Evolutionary conservation across 2,113 vertebrate species (phyloP).

Genomic region (Cichladusa arquata): DNA sequence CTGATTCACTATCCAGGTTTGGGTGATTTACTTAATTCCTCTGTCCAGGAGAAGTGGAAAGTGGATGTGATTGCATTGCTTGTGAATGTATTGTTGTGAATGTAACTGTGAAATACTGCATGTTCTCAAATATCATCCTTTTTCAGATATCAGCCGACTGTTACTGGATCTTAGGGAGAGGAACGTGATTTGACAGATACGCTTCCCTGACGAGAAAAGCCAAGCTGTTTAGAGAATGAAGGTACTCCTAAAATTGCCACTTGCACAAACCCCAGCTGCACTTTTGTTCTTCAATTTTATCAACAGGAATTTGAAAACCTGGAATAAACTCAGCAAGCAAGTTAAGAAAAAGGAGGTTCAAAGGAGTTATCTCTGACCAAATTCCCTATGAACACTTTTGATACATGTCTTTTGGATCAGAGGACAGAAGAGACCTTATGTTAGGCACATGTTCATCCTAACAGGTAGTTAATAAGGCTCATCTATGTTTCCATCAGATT

Average conservation of each 20-base stretch:
- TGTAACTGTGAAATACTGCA: neutral
- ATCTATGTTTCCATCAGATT: neutral
- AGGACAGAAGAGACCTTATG: neutral
- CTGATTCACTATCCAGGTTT: accelerated
- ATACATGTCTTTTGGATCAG: neutral
- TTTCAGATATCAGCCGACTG: neutral
- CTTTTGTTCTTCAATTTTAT: constrained; percentile 38
- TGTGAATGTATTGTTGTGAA: neutral
- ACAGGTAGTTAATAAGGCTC: neutral
- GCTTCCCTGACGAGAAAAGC: neutral
- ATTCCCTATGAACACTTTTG: neutral
- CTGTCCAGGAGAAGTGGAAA: neutral
- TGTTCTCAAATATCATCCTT: neutral
- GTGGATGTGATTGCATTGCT: neutral
- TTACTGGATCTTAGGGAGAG: neutral
- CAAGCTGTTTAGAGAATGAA: constrained; percentile 48
- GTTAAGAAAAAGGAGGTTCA: neutral
- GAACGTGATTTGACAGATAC: neutral
- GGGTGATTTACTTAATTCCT: neutral
- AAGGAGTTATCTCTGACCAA: neutral
- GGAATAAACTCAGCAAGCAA: constrained; percentile 36
- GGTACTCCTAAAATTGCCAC: constrained; percentile 27
- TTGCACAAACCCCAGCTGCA: neutral
- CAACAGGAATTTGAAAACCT: constrained; percentile 7
- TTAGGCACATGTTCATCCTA: neutral